A percentile compares a stretch with the other conserved stretches of the same genome.
Evolutionary conservation across 1,140 invertebrate species (phyloP).

Genomic region (Diabrotica undecimpunctata): DNA sequence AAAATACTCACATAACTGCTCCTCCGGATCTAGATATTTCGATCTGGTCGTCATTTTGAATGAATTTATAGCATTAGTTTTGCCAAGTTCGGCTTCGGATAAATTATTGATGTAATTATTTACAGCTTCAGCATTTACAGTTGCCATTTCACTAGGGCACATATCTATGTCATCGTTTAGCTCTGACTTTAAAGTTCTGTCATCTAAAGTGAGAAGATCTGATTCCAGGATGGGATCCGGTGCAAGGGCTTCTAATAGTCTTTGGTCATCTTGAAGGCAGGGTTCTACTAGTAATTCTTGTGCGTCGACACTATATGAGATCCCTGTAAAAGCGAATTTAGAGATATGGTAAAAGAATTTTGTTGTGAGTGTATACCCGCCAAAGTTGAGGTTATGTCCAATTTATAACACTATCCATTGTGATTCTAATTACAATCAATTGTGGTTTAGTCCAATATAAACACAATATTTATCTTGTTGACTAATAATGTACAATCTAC

Average conservation of each 20-base stretch:
- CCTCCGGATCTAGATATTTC: conserved; percentile 31
- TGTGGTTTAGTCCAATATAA: too few relatives aligned
- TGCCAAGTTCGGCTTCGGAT: conserved; percentile 5
- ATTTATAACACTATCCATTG: too few relatives aligned
- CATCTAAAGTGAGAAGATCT: conserved; percentile 40
- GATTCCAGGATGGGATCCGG: conserved; percentile 39
- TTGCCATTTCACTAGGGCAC: conserved; percentile 5
- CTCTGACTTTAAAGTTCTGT: conserved; percentile 40
- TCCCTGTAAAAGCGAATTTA: conserved; percentile 25
- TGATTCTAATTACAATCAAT: too few relatives aligned
- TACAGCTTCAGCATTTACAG: conserved; percentile 23
- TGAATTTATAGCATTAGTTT: conserved; percentile 9
- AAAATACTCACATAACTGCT: conserved; percentile 34
- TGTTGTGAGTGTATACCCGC: too few relatives aligned
- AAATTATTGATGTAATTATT: conserved; percentile 32
- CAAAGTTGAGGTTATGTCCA: too few relatives aligned
- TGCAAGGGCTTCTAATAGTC: conserved; percentile 37
- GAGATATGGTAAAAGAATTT: too few relatives aligned
- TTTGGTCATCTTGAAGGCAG: conserved; percentile 41
- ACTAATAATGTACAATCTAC: too few relatives aligned
- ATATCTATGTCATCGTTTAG: conserved; percentile 27
- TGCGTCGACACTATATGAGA: conserved; percentile 41
- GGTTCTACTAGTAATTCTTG: conserved; percentile 42
- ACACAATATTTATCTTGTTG: too few relatives aligned
- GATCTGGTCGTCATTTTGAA: conserved; percentile 27